These are phyloP conservation scores for Zosterops borbonicus DNA, from an alignment of 2,113 vertebrate genomes.

Conservation along the genomic window DNA sequence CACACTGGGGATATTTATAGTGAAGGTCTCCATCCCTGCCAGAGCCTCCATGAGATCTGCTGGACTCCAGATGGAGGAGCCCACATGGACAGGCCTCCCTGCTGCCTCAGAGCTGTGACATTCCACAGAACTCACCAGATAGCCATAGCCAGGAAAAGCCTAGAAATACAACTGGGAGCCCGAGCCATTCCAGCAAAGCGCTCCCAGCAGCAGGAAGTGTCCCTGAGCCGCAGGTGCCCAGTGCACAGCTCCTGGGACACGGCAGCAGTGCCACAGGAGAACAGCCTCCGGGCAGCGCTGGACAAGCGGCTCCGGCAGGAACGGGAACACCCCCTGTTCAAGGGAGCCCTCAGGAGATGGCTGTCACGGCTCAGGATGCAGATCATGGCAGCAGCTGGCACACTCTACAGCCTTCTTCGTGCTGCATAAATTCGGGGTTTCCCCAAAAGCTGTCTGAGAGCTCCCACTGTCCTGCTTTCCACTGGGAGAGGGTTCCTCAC, in stretches of 20 bases:
- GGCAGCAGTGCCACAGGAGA: background rate
- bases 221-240: background rate
- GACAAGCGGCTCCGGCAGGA: background rate
- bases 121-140: background rate
- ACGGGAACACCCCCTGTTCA: rapidly evolving
- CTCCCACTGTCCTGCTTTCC: background rate
- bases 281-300: background rate
- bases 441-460: background rate
- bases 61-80: background rate
- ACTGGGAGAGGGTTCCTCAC: background rate
- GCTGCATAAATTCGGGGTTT: background rate
- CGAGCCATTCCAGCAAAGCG: background rate
- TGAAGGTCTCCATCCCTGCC: background rate
- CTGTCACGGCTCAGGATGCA: background rate
- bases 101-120: rapidly evolving
- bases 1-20: too few species aligned
- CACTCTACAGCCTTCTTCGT: rapidly evolving
- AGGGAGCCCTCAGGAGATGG: background rate
- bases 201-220: background rate
- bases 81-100: background rate
- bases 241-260: rapidly evolving
- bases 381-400: background rate
- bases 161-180: background rate
- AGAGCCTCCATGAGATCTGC: background rate
- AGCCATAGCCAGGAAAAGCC: background rate